A percentile compares a stretch with the other conserved stretches of the same genome.
phyloP scores from a whole-genome alignment of 2,888 invertebrate genomes.

The Ecliptopera silaceata region DNA sequence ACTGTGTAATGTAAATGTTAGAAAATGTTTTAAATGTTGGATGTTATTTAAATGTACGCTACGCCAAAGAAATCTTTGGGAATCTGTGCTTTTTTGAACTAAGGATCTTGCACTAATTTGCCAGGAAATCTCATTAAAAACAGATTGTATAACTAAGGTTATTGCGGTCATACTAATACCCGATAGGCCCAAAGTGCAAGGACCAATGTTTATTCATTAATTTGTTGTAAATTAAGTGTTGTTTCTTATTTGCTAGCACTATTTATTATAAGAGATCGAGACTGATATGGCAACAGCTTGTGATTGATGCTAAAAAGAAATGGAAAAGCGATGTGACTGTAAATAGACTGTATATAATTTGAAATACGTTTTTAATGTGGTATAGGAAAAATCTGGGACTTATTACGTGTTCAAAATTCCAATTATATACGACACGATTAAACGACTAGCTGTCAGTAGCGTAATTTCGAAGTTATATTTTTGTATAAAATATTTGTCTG shows the following conservation, averaged over 20 bases:
- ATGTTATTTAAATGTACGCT: slow-evolving; percentile 18
- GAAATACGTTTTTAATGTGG: slow-evolving; percentile 47
- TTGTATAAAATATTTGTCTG: slow-evolving; percentile 75
- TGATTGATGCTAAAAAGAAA: slow-evolving; percentile 56
- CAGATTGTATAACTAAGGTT: neutral
- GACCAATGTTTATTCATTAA: slow-evolving; percentile 7
- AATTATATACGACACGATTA: slow-evolving; percentile 52
- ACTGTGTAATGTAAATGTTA: slow-evolving; percentile 19
- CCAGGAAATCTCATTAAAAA: neutral
- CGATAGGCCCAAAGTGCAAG: neutral
- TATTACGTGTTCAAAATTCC: slow-evolving; percentile 67
- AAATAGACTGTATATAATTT: slow-evolving; percentile 57
- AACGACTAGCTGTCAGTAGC: slow-evolving; percentile 50
- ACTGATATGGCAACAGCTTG: slow-evolving; percentile 79
- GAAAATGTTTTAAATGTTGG: too few species aligned
- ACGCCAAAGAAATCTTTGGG: slow-evolving; percentile 19
- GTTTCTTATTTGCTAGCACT: slow-evolving; percentile 20
- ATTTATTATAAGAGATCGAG: slow-evolving; percentile 51
- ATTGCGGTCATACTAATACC: neutral
- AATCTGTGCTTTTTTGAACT: slow-evolving; percentile 14
- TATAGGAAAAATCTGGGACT: slow-evolving; percentile 54
- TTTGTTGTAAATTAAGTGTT: slow-evolving; percentile 14
- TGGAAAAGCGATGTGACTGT: slow-evolving; percentile 63
- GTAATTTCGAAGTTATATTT: slow-evolving; percentile 72
- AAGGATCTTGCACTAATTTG: slow-evolving; percentile 1